Evolutionary conservation across 2,113 vertebrate genomes (phyloP), one percentile per base, ranked within the genome.

Genomic region (Carollia perspicillata): DNA sequence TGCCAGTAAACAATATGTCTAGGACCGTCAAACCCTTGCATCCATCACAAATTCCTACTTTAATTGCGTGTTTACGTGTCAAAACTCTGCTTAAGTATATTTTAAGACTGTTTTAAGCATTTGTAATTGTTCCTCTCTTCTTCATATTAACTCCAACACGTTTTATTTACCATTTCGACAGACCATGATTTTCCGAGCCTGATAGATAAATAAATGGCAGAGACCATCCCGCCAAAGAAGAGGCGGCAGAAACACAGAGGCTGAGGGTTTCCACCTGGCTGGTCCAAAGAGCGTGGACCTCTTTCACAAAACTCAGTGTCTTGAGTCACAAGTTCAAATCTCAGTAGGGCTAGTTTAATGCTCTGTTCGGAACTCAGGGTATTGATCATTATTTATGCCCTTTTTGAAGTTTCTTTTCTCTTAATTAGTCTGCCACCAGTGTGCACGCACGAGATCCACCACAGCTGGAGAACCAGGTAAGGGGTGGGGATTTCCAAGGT

Each of bases 21-120:
- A 95, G 97, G 98, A 97, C 96, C 95, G 49, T 97, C 95, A 42
- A 95, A 98, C 97, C 94, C 96, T 98, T 97, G 97, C 97, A 98
- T 98, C 98, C 98, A 98, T 98, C 98, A 99, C 98, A 98, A 97
- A 98, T 98, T 98, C 98, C 98, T 98, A 96, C 97, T 98, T 98
- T 98, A 98, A 98, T 98, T 99, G 98, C 98, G 92, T 98, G 97
- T 98, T 98, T 98, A 98, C 97, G 95, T 97, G 98, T 98, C 95
- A 98, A 97, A 98, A 98, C 98, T 98, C 98, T 94, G 96, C 97
- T 98, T 98, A 98, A 98, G 98, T 98, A 97, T 97, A 96, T 98
- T 96, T 98, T 98, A 98, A 98, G 97, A 98, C 97, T 98, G 97
- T 98, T 98, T 98, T 98, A 98, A 98, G 98, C 94, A 97, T 96